Evolutionary conservation across 2,888 invertebrate genomes (phyloP).

Genomic region (Epinotia demarniana): DNA sequence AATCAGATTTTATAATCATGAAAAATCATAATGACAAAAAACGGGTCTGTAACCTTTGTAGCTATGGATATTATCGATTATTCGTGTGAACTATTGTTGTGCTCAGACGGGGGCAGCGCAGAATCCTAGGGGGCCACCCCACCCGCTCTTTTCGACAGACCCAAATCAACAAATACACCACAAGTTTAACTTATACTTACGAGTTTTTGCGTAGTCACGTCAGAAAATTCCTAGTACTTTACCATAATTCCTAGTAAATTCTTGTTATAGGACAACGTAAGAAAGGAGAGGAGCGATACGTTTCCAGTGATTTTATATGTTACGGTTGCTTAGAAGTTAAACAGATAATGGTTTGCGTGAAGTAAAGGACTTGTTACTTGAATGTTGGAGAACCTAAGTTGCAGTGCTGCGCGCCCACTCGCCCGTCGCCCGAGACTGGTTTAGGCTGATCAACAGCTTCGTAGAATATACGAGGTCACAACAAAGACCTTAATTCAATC

Average conservation of each 20-base stretch:
- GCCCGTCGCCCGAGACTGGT: slow-evolving; percentile 53
- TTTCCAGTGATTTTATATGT: not conserved
- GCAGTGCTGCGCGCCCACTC: slow-evolving; percentile 27
- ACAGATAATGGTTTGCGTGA: not conserved
- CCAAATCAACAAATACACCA: slow-evolving; percentile 58
- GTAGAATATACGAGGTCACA: slow-evolving; percentile 1
- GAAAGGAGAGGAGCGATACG: not conserved
- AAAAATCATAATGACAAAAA: slow-evolving; percentile 25
- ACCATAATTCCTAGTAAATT: not conserved
- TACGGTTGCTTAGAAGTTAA: not conserved
- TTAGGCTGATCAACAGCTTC: slow-evolving; percentile 57
- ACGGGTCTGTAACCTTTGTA: slow-evolving; percentile 42
- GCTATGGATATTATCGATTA: slow-evolving; percentile 72
- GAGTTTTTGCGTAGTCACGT: slow-evolving; percentile 5
- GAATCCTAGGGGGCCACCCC: slow-evolving; percentile 74
- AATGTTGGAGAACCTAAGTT: not conserved
- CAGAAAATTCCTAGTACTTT: not conserved
- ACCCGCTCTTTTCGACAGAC: slow-evolving; percentile 51
- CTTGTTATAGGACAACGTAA: not conserved
- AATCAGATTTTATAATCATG: not conserved
- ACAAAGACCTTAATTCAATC: slow-evolving; percentile 16
- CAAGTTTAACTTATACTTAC: slow-evolving; percentile 53
- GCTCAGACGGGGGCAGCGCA: slow-evolving; percentile 67
- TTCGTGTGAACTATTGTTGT: slow-evolving; percentile 80
- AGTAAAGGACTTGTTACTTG: slow-evolving; percentile 5